A percentile compares a stretch with the other conserved stretches of the same genome.
These are phyloP conservation scores for Melanotus villosus DNA, from an alignment of 2,888 invertebrate genomes.

Conservation along the genomic window DNA sequence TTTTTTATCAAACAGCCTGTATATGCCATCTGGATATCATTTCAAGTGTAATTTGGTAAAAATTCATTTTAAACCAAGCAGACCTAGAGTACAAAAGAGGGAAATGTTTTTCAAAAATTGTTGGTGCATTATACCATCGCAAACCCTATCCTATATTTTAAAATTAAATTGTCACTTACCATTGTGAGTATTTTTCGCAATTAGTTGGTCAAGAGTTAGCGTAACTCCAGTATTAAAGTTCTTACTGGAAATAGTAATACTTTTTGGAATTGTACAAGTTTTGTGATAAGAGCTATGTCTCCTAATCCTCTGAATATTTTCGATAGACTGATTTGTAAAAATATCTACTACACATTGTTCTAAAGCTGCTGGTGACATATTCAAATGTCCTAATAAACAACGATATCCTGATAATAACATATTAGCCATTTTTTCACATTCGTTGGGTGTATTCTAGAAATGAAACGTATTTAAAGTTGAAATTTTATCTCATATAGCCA, in stretches of 20 bases:
- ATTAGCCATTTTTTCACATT: slow-evolving; percentile 49
- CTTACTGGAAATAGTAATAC: slow-evolving; percentile 59
- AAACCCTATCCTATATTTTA: too few species aligned
- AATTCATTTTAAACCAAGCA: too few species aligned
- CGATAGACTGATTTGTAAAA: slow-evolving; percentile 64
- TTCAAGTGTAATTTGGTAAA: too few species aligned
- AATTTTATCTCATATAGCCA: too few species aligned
- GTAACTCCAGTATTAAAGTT: slow-evolving; percentile 65
- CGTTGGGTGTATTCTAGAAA: slow-evolving; percentile 47
- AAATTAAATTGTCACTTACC: slow-evolving; percentile 54
- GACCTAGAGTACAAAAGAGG: too few species aligned
- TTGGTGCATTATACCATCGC: too few species aligned
- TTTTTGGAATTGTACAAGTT: slow-evolving; percentile 61
- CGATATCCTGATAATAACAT: slow-evolving; percentile 59
- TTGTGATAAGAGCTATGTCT: slow-evolving; percentile 61
- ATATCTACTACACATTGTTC: slow-evolving; percentile 65
- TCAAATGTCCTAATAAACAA: slow-evolving; percentile 69
- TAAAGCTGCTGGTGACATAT: slow-evolving; percentile 67
- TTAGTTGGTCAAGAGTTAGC: slow-evolving; percentile 63
- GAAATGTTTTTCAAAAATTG: too few species aligned
- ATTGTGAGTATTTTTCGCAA: slow-evolving; percentile 61
- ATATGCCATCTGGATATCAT: too few species aligned
- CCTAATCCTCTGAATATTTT: slow-evolving; percentile 61
- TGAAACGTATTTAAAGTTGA: too few species aligned
- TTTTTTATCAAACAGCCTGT: too few species aligned